Base-by-base conservation (phyloP, 1,140 invertebrate genomes). In the Megathymus violae region DNA sequence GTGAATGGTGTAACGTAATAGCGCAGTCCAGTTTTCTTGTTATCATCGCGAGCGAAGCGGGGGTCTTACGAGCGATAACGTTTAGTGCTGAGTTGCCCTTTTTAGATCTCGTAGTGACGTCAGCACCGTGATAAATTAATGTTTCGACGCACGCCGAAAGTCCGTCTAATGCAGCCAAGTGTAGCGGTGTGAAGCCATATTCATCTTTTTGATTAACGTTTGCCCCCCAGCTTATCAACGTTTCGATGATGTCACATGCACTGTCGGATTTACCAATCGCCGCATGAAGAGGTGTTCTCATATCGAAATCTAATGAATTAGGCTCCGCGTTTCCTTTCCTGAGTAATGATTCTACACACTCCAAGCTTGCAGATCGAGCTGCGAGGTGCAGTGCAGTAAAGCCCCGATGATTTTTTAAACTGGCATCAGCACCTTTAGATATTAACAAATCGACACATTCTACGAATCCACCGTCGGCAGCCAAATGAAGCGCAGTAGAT, bases 131-230 rank as follows among this genome's bases (percentile, higher is more conserved):
- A 76, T 95, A 95, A 14, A 98, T 95, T 17, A 98, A 86, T 36
- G 96, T 93, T 78, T 97, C 95, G 0, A 97, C 96, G 73, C 96
- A 96, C 65, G 95, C 94, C 0, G 95, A 95, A n/a, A 97, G 88
- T 22, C 96, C 96, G 78, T 97, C 96, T 0, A 97, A 82, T 4
- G 97, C 96, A 3, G 97, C 97, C 38, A 98, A 93, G 79, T 98
- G 97, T 10, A 98, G 89, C 0, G 97, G 96, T 0, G 97, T 97
- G 80, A 97, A 97, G 0, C 97, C 97, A 73, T 97, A 97, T 63
- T 96, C 95, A 74, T 98, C 97, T 71, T 96, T 95, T 38, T 94
- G 93, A 79, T 98, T 97, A 0, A 97, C 95, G 71, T 97, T 94
- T 2, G 96, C 95, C 4, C 95, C 95, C 92, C 95, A 95, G 64